Evolutionary conservation across 2,888 invertebrate genomes (phyloP), one percentile per base, ranked within the genome.

Genomic region (Platypus cylindrus): DNA sequence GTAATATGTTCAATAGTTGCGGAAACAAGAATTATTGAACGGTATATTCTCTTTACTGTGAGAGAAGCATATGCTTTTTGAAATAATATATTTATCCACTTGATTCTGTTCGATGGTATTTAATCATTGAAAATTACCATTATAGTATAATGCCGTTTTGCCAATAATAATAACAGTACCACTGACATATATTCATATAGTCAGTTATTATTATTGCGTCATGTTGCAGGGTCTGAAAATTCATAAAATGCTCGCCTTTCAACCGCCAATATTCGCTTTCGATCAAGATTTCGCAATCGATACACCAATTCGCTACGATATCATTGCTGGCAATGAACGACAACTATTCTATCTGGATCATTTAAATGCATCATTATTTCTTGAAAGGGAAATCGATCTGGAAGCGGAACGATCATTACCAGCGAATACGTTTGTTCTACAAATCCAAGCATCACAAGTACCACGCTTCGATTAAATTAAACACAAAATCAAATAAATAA

Each of bases 261-360:
- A 72, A 3, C 74, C 78, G 0, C 71, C 78, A 2, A 83, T 89
- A 27, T 71, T 71, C 46, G 87, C 87, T 0, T 74, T 70, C 44
- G 87, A 87, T 59, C 82, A 84, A 57, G 87, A 89, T 56, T 52
- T 67, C 2, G 82, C 79, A 0, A 71, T 87, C 25, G 75, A 79
- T 46, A 71, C 81, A 0, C 67, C 77, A 0, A 65, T 89, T 1
- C 67, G 78, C 1, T 89, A 87, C 55, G 82, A 82, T 44, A 75
- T 89, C 30, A 70, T 84, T 14, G 70, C 83, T 2, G 89, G 87
- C 1, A 85, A 50, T 30, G 86, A 85, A 33, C 65, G 78, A 1
- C 73, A 75, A 27, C 59, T 83, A 11, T 89, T 89, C 58, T 71
- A 74, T 4, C 67, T 89, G 24, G 78, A 86, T 51, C 66, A 75